Evolutionary conservation across 2,797 vertebrate genomes (phyloP).

Genomic region (Myoxocephalus aenaeus): DNA sequence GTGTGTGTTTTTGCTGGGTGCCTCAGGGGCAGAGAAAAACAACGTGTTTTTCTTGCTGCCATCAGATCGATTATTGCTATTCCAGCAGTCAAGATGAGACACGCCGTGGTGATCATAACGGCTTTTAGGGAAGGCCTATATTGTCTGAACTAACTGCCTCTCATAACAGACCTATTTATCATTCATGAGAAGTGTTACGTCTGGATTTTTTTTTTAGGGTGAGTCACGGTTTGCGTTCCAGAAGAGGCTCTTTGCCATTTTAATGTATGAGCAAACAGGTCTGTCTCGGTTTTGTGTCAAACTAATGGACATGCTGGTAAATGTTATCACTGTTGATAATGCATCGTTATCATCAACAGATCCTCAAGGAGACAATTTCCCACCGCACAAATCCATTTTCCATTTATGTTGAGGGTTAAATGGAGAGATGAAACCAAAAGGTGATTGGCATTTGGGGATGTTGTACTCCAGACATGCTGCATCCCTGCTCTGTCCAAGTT

Average conservation of each 20-base stretch:
- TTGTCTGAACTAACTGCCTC: slow-evolving; percentile 36
- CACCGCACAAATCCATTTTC: slow-evolving; percentile 18
- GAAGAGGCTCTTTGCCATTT: slow-evolving; percentile 27
- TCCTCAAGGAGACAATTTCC: slow-evolving; percentile 35
- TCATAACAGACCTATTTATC: slow-evolving; percentile 18
- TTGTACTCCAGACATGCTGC: slow-evolving; percentile 22
- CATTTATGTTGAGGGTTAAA: slow-evolving; percentile 26
- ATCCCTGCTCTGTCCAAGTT: slow-evolving; percentile 21
- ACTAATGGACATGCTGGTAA: slow-evolving; percentile 52
- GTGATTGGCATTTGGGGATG: slow-evolving; percentile 28
- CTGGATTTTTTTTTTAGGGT: slow-evolving; percentile 26
- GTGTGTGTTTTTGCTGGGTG: slow-evolving; percentile 42
- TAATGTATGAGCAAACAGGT: slow-evolving; percentile 20
- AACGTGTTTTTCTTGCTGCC: slow-evolving; percentile 65
- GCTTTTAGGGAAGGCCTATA: slow-evolving; percentile 39
- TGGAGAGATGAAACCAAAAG: slow-evolving; percentile 17
- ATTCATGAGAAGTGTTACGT: slow-evolving; percentile 27
- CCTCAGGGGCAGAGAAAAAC: slow-evolving; percentile 60
- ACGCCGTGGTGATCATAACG: slow-evolving; percentile 52
- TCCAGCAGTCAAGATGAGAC: slow-evolving; percentile 61
- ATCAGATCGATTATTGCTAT: slow-evolving; percentile 69
- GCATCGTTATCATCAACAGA: slow-evolving; percentile 30
- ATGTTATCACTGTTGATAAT: slow-evolving; percentile 30
- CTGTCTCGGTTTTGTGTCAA: slow-evolving; percentile 20
- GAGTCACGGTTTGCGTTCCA: slow-evolving; percentile 38